Evolutionary conservation across 2,888 invertebrate species (phyloP), one percentile per base, ranked within the genome.

Genomic region (Leptopilina syphax): DNA sequence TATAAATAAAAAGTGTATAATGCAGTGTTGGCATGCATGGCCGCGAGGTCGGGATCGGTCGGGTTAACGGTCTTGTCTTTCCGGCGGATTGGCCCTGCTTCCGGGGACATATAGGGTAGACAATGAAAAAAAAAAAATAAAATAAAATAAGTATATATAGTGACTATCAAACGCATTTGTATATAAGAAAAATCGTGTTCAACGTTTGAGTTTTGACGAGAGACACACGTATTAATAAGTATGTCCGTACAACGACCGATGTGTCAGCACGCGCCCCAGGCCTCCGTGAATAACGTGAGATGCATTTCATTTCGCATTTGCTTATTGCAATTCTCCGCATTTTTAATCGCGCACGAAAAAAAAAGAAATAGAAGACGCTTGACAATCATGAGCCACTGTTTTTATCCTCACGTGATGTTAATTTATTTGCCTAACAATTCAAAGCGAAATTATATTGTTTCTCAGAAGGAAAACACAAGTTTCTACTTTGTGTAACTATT

Each of bases 21-120:
- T 90, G 88, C 88, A 89, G 88, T 50, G 89, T 89, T 89, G 88
- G 90, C 88, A 90, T 89, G 88, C 90, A 89, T 85, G 89, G 87
- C 85, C 88, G 90, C 89, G 90, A 90, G 91, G 91, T 91, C 89
- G 90, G 86, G 91, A 90, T 90, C 91, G 90, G 70, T 86, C 89
- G 90, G 91, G 91, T 91, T 91, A 91, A 92, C 89, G 91, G 91
- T 91, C 90, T 87, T 88, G 89, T 88, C 91, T 91, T 92, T 91
- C 91, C 91, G 91, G 88, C 89, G 91, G 89, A 90, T 89, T 91
- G 90, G 90, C 90, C 91, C 90, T 89, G 89, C 91, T 92, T 91
- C 92, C 91, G 92, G 91, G 87, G 91, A 91, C 91, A 91, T 91
- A 91, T 92, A 92, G 91, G 91, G 91, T 90, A 91, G 90, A 90